Evolutionary conservation across 2,888 invertebrate species (phyloP), one percentile per base, ranked within the genome.

Genomic region (Antheraea yamamai): DNA sequence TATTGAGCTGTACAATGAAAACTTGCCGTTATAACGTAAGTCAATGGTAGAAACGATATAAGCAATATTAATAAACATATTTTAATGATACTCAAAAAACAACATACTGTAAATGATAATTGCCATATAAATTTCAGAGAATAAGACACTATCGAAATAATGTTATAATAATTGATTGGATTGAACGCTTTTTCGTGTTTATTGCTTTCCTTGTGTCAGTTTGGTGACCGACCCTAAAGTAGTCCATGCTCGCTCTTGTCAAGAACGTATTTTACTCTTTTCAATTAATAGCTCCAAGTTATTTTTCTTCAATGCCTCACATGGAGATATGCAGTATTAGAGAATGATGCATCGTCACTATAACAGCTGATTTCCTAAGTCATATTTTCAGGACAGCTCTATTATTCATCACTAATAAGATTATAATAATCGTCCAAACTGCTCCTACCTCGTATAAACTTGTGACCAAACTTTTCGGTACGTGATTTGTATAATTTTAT

Each of bases 121-220:
- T 84, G 86, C 85, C 85, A 84, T 85, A 84, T 85, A 87, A 88
- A 87, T 87, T 84, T 87, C 82, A 87, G 88, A 87, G 81, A 83
- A 85, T 87, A 88, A 91, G 88, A 89, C 90, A 90, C 89, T 89
- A 90, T 91, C 89, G 88, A 91, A 91, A 88, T 89, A 88, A 87
- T 86, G 91, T 92, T 87, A 89, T 87, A 90, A 91, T 90, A 92
- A 93, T 93, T 94, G 95, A 95, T 95, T 95, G 95, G 95, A 95
- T 95, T 95, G 95, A 95, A 91, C 95, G 95, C 95, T 95, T 94
- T 93, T 93, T 95, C 95, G 95, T 95, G 95, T 95, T 93, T 95
- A 95, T 92, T 92, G 95, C 95, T 95, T 95, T 95, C 93, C 95
- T 95, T 95, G 95, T 95, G 95, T 95, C 95, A 93, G 95, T 94